A percentile compares a stretch with the other conserved stretches of the same genome.
Conservation (phyloP, 35 echinoderm and acorn worm species). For the Anneissia japonica region DNA sequence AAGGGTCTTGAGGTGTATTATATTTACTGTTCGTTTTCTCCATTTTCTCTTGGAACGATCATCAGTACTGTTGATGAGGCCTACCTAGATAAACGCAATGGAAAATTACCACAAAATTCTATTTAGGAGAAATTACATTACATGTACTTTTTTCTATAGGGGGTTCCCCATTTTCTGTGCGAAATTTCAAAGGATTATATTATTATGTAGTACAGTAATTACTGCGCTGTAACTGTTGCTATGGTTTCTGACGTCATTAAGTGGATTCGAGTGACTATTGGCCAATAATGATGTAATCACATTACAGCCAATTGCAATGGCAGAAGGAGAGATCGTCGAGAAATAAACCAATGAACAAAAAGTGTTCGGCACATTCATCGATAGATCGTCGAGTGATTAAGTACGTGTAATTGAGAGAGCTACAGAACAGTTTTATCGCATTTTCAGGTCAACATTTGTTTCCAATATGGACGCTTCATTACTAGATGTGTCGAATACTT, state of each 20-base stretch:
- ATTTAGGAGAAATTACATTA: background rate
- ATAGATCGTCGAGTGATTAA: background rate
- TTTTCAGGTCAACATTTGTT: background rate
- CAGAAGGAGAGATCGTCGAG: background rate
- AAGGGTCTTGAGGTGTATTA: too few relatives aligned
- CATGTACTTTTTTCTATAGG: too few relatives aligned
- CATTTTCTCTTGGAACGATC: too few relatives aligned
- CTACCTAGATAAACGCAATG: background rate
- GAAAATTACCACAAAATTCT: background rate
- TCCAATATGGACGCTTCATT: background rate
- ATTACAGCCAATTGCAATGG: background rate
- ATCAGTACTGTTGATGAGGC: too few relatives aligned
- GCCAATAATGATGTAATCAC: background rate
- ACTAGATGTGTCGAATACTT: background rate
- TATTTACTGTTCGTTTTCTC: too few relatives aligned
- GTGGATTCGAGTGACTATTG: background rate
- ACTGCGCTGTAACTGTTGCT: background rate
- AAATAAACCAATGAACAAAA: background rate
- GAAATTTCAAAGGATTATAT: background rate
- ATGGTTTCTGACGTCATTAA: background rate
- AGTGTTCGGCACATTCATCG: background rate
- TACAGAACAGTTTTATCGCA: background rate
- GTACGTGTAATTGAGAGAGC: background rate
- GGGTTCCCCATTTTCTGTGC: too few relatives aligned
- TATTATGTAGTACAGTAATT: too few relatives aligned